A percentile compares a stretch with the other conserved stretches of the same genome.
Conservation (phyloP, 2,113 vertebrate genomes). For the Psilopsiagon aymara region DNA sequence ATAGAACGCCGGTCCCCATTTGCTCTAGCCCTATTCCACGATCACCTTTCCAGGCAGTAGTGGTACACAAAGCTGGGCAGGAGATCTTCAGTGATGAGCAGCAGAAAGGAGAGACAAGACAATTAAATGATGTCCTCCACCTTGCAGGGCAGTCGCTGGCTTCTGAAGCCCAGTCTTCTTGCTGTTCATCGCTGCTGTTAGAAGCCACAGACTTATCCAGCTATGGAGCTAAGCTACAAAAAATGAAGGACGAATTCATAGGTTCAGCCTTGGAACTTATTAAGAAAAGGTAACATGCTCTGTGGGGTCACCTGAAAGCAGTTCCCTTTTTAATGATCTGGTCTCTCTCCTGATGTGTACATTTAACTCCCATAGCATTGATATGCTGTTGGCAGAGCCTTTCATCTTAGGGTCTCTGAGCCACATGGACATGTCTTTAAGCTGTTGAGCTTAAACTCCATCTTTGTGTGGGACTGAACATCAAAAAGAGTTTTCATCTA, state of each 20-base stretch:
- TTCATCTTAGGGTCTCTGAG: background rate
- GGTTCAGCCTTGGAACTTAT: constrained; percentile 89
- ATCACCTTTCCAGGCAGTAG: constrained; percentile 75
- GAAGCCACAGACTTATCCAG: constrained; percentile 86
- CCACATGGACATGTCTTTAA: background rate
- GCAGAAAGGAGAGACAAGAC: constrained; percentile 26
- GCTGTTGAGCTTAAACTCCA: constrained; percentile 2
- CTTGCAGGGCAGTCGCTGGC: constrained; percentile 70
- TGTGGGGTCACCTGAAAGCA: constrained; percentile 12
- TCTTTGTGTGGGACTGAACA: background rate
- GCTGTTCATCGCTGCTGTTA: constrained; percentile 86
- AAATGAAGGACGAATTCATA: constrained; percentile 89
- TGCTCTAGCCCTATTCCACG: constrained; percentile 84
- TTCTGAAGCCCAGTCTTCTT: constrained; percentile 82
- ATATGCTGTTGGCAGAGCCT: background rate
- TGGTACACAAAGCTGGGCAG: constrained; percentile 41
- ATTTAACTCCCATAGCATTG: constrained; percentile 6
- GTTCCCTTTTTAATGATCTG: background rate
- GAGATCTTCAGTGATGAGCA: constrained; percentile 31
- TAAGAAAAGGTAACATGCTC: constrained; percentile 86
- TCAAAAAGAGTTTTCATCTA: constrained; percentile 20
- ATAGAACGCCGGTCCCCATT: constrained; percentile 53
- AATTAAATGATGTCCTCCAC: constrained; percentile 52
- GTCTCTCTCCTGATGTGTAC: background rate
- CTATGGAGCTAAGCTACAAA: constrained; percentile 89